Evolutionary conservation across 2,113 vertebrate genomes (phyloP).

Genomic region (Corythornis madagascariensis): DNA sequence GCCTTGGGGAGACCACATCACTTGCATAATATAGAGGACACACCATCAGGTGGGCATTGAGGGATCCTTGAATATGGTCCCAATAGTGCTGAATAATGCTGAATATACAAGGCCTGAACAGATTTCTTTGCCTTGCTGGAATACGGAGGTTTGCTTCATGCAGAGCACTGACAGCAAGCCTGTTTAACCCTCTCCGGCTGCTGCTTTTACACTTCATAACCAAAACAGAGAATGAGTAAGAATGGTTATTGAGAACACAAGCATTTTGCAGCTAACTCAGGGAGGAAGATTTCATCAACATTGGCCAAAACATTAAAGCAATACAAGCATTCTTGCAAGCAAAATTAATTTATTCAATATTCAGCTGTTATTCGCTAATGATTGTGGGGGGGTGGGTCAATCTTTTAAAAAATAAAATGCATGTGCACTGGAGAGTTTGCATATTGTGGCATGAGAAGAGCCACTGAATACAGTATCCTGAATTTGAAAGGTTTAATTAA

Average conservation of each 20-base stretch:
- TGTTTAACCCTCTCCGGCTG: conserved; percentile 29
- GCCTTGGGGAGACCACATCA: conserved; percentile 31
- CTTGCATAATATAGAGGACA: conserved; percentile 37
- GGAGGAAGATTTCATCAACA: not conserved
- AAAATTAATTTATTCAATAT: not conserved
- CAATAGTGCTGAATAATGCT: conserved; percentile 47
- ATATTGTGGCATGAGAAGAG: not conserved
- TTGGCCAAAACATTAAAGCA: not conserved
- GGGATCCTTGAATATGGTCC: not conserved
- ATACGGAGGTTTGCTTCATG: not conserved
- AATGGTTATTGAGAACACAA: not conserved
- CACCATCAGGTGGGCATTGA: conserved; percentile 61
- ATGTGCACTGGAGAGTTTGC: not conserved
- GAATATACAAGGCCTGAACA: not conserved
- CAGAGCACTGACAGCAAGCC: conserved; percentile 22
- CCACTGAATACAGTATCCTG: not conserved
- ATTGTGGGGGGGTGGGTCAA: not conserved
- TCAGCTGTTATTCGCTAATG: not conserved
- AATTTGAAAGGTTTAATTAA: conserved; percentile 21
- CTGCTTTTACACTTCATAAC: conserved; percentile 32
- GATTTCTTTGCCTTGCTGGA: not conserved
- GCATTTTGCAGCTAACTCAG: not conserved
- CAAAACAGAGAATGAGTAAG: conserved; percentile 10
- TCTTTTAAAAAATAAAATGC: not conserved
- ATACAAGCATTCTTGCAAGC: not conserved